A percentile compares a stretch with the other conserved stretches of the same genome.
Evolutionary conservation across 2,797 vertebrate genomes (phyloP).

Genomic region (Amblyopsis hoosieri): DNA sequence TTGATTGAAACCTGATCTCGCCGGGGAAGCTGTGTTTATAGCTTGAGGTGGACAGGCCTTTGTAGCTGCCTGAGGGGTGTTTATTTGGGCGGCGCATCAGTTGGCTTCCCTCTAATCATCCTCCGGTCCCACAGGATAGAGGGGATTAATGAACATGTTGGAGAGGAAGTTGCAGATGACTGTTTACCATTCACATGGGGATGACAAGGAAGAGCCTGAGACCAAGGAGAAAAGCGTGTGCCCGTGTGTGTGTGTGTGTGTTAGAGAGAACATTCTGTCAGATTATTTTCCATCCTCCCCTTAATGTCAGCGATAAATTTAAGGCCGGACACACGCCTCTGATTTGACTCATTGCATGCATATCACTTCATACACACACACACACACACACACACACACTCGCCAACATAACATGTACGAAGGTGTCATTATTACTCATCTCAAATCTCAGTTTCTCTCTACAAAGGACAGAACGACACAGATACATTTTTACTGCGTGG

Average conservation of each 20-base stretch:
- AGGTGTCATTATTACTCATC: not conserved
- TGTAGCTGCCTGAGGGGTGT: slow-evolving; percentile 76
- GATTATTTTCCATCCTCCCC: no score
- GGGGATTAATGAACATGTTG: slow-evolving; percentile 76
- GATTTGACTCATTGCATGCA: slow-evolving; percentile 6
- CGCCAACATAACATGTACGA: not conserved
- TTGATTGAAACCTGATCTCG: slow-evolving; percentile 77
- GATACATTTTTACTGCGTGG: slow-evolving; percentile 11
- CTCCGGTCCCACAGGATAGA: slow-evolving; percentile 73
- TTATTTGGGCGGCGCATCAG: slow-evolving; percentile 77
- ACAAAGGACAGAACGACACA: not conserved
- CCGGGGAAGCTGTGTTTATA: slow-evolving; percentile 74
- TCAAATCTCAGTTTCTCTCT: no score
- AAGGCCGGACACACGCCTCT: not conserved
- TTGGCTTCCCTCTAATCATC: slow-evolving; percentile 79
- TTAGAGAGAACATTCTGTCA: not conserved
- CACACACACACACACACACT: not conserved
- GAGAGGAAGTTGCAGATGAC: slow-evolving; percentile 78
- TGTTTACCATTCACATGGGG: slow-evolving; percentile 73
- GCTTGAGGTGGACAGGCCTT: slow-evolving; percentile 77
- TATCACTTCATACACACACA: not conserved
- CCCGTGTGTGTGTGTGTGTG: slow-evolving; percentile 6
- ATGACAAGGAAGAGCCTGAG: slow-evolving; percentile 52
- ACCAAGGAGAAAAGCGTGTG: slow-evolving; percentile 16
- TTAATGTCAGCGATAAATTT: not conserved